Conservation (phyloP, 2,113 vertebrate species). For the Caranx melampygus region DNA sequence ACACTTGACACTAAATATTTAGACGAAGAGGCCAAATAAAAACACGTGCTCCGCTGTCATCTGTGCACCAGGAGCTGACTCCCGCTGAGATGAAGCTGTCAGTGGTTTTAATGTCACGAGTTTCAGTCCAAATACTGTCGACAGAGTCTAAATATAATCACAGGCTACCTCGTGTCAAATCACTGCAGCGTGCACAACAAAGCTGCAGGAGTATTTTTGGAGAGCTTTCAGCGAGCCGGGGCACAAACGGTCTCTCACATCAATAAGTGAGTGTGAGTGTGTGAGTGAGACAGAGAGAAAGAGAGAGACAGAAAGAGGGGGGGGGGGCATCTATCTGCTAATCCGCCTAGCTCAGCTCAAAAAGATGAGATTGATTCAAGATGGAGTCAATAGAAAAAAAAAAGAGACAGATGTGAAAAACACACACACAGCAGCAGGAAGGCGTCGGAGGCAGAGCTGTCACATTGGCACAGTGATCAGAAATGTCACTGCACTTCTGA, state of each 20-base stretch:
- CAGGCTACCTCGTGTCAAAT: not conserved
- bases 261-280: slow-evolving; percentile 62
- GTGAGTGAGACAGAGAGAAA: not conserved
- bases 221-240: slow-evolving; percentile 39
- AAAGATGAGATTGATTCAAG: not conserved
- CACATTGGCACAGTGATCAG: no score
- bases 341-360: not conserved
- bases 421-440: no score
- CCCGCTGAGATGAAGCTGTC: not conserved
- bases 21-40: not conserved
- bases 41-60: not conserved
- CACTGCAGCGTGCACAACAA: slow-evolving; percentile 22
- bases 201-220: slow-evolving; percentile 56
- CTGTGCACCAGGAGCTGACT: not conserved
- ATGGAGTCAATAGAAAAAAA: not conserved
- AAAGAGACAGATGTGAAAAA: not conserved
- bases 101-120: not conserved
- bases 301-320: not conserved
- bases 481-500: no score
- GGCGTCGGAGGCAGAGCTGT: no score
- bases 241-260: slow-evolving; percentile 47
- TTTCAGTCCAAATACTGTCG: not conserved
- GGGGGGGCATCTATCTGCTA: not conserved
- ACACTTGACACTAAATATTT: not conserved
- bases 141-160: slow-evolving; percentile 48